Percentiles rank a stretch among this genome's conserved stretches.
Evolutionary conservation across 2,797 vertebrate genomes (phyloP).

Genomic region (Neomorphus geoffroyi): DNA sequence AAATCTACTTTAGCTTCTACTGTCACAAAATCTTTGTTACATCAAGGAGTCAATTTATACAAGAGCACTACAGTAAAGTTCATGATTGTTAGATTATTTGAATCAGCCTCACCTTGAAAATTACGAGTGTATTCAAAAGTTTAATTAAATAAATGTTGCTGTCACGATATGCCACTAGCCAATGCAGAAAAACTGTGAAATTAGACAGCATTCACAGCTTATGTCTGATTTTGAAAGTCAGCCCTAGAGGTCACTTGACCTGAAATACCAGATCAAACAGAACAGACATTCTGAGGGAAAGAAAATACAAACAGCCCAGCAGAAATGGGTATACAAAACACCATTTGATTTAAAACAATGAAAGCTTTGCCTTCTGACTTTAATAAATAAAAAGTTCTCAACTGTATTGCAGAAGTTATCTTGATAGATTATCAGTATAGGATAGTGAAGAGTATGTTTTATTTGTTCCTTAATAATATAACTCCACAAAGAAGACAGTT

Average conservation of each 20-base stretch:
- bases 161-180: background rate
- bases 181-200: background rate
- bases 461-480: background rate
- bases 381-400: background rate
- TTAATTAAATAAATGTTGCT: background rate
- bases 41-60: background rate
- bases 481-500: background rate
- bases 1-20: background rate
- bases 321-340: background rate
- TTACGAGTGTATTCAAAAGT: background rate
- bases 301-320: background rate
- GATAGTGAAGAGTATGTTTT: background rate
- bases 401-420: background rate
- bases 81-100: background rate
- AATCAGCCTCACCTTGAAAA: background rate
- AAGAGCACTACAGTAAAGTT: background rate
- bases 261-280: background rate
- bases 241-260: background rate
- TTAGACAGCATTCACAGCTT: background rate
- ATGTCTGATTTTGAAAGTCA: accelerated
- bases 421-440: background rate
- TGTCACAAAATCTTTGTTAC: background rate
- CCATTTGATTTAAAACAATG: background rate
- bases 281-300: accelerated
- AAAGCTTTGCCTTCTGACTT: background rate